phyloP scores from a whole-genome alignment of 2,113 vertebrate species.

The Apodemus sylvaticus region DNA sequence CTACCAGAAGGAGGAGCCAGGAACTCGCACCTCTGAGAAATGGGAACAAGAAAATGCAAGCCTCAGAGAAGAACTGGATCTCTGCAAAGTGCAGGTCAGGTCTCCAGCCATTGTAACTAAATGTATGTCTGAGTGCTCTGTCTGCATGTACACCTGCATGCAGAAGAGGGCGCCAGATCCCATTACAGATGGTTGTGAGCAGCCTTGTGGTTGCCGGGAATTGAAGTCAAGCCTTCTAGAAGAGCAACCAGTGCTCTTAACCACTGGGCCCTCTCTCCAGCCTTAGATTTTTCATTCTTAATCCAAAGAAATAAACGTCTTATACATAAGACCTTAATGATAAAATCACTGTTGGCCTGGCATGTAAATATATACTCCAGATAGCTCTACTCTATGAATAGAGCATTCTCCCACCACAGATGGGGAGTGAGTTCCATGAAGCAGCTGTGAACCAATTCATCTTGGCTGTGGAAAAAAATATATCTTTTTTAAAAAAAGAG shows the following conservation, averaged over 20 bases:
- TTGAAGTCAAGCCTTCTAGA: not conserved
- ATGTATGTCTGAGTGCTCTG: not conserved
- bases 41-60: slow-evolving; percentile 80
- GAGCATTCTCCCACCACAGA: not conserved
- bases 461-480: not conserved
- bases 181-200: not conserved
- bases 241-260: not conserved
- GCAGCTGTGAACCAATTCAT: not conserved
- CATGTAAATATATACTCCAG: not conserved
- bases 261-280: not conserved
- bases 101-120: not conserved
- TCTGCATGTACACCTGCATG: not conserved
- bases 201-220: not conserved
- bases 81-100: slow-evolving; percentile 80
- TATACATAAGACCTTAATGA: not conserved
- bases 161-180: not conserved
- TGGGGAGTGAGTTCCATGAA: not conserved
- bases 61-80: slow-evolving; percentile 85
- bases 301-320: not conserved
- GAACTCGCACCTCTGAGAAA: slow-evolving; percentile 72
- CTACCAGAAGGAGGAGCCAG: slow-evolving; percentile 79
- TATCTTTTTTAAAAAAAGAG: not conserved
- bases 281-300: not conserved
- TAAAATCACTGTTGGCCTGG: not conserved
- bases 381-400: not conserved